Percentiles rank a stretch among this genome's conserved stretches.
Conservation (phyloP, 2,797 vertebrate genomes). For the Aselliscus stoliczkanus region DNA sequence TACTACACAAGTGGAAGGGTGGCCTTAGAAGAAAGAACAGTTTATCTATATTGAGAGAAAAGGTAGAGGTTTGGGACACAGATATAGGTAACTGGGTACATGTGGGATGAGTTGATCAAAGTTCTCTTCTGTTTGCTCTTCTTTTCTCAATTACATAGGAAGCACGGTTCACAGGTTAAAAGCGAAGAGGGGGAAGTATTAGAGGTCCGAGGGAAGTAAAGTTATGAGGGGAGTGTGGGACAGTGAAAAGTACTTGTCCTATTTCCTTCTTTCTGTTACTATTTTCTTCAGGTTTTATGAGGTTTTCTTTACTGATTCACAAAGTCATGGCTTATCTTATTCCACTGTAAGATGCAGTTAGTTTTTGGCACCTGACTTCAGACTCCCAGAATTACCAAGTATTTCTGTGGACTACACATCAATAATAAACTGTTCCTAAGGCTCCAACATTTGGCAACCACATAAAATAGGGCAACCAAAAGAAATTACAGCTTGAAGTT, state of each 20-base stretch:
- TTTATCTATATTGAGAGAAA: background rate
- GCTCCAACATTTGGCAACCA: constrained; percentile 12
- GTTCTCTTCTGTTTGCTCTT: background rate
- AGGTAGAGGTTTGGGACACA: background rate
- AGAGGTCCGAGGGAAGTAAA: background rate
- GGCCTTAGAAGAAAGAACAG: background rate
- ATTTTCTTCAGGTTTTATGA: background rate
- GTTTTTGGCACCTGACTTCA: constrained; percentile 7
- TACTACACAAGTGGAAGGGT: background rate
- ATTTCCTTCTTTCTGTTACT: background rate
- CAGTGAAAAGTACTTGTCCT: background rate
- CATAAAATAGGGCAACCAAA: constrained; percentile 18
- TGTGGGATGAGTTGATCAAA: background rate
- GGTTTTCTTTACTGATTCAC: constrained; percentile 19
- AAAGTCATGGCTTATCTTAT: constrained; percentile 8
- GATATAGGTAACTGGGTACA: background rate
- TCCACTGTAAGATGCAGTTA: background rate
- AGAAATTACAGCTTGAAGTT: background rate
- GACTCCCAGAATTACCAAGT: background rate
- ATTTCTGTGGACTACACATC: background rate
- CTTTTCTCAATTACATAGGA: constrained; percentile 8
- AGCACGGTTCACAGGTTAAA: background rate
- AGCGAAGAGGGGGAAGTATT: background rate
- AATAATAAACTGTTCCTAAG: constrained; percentile 27
- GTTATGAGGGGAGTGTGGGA: background rate